phyloP scores from a whole-genome alignment of 2,797 vertebrate genomes.

The Enoplosus armatus region DNA sequence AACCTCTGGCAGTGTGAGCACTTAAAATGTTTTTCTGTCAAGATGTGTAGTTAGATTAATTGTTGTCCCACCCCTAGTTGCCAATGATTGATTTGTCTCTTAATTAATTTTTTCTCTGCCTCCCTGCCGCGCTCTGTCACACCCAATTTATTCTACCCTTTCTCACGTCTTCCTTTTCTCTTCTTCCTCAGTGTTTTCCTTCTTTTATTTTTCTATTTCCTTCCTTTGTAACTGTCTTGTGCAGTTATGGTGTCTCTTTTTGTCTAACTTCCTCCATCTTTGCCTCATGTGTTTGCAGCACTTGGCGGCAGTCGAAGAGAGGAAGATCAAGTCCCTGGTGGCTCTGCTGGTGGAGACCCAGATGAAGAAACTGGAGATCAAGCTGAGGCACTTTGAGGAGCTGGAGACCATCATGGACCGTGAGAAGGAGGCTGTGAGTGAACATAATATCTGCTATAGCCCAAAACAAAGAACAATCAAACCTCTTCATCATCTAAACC shows the following conservation, averaged over 20 bases:
- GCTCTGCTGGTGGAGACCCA: slow-evolving; percentile 97
- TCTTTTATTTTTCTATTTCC: slow-evolving; percentile 1
- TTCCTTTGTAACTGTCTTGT: background rate
- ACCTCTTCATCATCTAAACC: background rate
- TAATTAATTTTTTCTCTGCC: slow-evolving; percentile 22
- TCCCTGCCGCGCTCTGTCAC: slow-evolving; percentile 1
- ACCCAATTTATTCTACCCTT: slow-evolving; percentile 13
- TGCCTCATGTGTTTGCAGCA: slow-evolving; percentile 83
- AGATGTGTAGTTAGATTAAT: background rate
- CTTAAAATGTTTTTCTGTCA: background rate
- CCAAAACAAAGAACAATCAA: background rate
- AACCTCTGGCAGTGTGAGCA: background rate
- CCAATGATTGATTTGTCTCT: slow-evolving; percentile 8
- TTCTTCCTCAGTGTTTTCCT: background rate
- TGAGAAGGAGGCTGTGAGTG: slow-evolving; percentile 95
- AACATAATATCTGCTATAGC: slow-evolving; percentile 69
- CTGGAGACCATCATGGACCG: slow-evolving; percentile 99
- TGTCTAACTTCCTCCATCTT: background rate
- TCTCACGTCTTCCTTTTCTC: slow-evolving; percentile 12
- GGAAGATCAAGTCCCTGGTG: slow-evolving; percentile 97
- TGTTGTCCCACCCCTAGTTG: background rate
- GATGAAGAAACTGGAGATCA: slow-evolving; percentile 99
- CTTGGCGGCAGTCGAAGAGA: slow-evolving; percentile 95
- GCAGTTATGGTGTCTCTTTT: no score
- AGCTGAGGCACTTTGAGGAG: slow-evolving; percentile 98